phyloP scores from a whole-genome alignment of 1,140 invertebrate species.

The Glossosoma conforme region DNA sequence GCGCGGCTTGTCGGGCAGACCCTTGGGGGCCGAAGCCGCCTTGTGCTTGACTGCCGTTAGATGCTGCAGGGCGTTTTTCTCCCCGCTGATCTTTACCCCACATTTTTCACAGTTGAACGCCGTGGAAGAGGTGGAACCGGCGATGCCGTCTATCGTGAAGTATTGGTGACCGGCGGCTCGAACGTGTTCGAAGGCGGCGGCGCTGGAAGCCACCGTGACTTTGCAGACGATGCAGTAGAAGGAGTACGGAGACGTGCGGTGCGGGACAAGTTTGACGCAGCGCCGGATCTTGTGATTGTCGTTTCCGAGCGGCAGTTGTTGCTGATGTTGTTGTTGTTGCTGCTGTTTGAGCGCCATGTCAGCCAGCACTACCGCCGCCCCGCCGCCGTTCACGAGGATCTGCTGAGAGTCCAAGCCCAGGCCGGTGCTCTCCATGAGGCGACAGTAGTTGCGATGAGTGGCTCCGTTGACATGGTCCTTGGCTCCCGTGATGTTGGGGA shows the following conservation, averaged over 20 bases:
- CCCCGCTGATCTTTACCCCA: conserved; percentile 22
- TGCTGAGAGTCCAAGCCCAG: conserved; percentile 10
- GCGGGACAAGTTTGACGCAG: conserved; percentile 8
- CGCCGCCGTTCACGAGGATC: background rate
- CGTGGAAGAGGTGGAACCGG: conserved; percentile 8
- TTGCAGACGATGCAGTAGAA: conserved; percentile 20
- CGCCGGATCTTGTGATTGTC: conserved; percentile 11
- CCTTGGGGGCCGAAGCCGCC: background rate
- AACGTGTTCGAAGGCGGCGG: conserved; percentile 18
- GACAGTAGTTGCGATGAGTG: background rate
- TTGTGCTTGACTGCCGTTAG: conserved; percentile 14
- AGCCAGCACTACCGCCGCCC: background rate
- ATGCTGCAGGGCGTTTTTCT: conserved; percentile 24
- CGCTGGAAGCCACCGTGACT: conserved; percentile 4
- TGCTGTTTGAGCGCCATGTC: background rate
- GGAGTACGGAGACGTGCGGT: conserved; percentile 12
- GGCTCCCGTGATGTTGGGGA: background rate
- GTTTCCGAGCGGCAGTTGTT: conserved; percentile 4
- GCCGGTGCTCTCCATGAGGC: background rate
- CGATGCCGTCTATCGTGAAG: conserved; percentile 17
- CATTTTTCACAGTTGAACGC: conserved; percentile 19
- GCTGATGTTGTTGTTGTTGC: background rate
- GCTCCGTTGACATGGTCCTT: background rate
- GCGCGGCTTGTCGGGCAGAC: no score
- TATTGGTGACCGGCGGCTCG: conserved; percentile 15